phyloP scores from a whole-genome alignment of 2,888 invertebrate genomes.

The Macrophya annulata region DNA sequence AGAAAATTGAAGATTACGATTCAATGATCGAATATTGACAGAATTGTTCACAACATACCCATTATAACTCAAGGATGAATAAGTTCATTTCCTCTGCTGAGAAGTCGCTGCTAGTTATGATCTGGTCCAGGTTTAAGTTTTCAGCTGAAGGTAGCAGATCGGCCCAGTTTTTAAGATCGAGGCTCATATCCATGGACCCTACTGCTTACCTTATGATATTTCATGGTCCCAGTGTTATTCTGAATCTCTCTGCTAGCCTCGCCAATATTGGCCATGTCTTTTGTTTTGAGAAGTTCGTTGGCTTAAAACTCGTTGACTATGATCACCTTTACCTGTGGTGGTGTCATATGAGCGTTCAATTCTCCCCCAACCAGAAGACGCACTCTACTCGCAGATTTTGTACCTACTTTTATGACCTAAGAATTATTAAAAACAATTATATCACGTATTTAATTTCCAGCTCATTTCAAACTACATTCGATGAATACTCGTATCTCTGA shows the following conservation, averaged over 20 bases:
- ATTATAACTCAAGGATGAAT: slow-evolving; percentile 75
- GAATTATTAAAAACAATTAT: not conserved
- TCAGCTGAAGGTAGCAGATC: slow-evolving; percentile 74
- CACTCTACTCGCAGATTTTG: slow-evolving; percentile 96
- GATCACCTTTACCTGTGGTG: slow-evolving; percentile 89
- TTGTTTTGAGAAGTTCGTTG: slow-evolving; percentile 90
- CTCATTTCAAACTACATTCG: not conserved
- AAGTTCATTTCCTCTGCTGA: slow-evolving; percentile 71
- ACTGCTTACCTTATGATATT: slow-evolving; percentile 92
- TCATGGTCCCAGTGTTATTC: slow-evolving; percentile 97
- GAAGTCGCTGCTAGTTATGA: slow-evolving; percentile 72
- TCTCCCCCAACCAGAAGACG: slow-evolving; percentile 95
- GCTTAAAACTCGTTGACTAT: slow-evolving; percentile 87
- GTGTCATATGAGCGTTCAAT: slow-evolving; percentile 96
- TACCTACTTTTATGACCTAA: slow-evolving; percentile 95
- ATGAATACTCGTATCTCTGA: not conserved
- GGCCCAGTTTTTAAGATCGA: no score
- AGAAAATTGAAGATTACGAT: no score
- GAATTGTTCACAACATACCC: slow-evolving; percentile 66
- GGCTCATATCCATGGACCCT: no score
- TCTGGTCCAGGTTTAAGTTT: slow-evolving; percentile 71
- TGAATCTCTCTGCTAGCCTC: slow-evolving; percentile 95
- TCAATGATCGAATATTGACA: no score
- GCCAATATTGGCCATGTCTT: slow-evolving; percentile 87
- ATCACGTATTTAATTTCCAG: not conserved